phyloP scores from a whole-genome alignment of 2,797 vertebrate genomes.

The Ctenochaetus hawaiiensis region DNA sequence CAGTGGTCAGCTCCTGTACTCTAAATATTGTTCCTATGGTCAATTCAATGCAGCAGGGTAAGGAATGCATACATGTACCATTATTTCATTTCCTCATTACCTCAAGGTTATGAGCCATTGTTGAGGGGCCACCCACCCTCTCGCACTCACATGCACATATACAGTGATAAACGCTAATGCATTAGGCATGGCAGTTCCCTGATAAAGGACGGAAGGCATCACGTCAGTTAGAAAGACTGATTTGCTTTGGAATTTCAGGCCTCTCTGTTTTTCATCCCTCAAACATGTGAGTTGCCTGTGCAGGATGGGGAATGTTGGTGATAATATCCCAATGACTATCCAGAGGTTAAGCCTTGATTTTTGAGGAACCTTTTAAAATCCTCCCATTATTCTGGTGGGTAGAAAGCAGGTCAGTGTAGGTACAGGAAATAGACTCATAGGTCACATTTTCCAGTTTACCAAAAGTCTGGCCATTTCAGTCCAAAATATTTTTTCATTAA shows the following conservation, averaged over 20 bases:
- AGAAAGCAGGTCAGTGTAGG: slow-evolving; percentile 47
- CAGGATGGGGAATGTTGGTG: slow-evolving; percentile 52
- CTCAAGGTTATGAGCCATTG: slow-evolving; percentile 50
- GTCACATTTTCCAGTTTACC: slow-evolving; percentile 66
- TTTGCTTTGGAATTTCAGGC: slow-evolving; percentile 69
- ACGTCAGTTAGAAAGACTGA: slow-evolving; percentile 64
- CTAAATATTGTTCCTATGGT: slow-evolving; percentile 65
- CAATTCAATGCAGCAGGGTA: slow-evolving; percentile 48
- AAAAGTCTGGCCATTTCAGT: slow-evolving; percentile 30
- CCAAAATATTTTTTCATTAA: slow-evolving; percentile 11
- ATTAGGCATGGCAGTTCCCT: slow-evolving; percentile 59
- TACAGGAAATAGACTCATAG: slow-evolving; percentile 49
- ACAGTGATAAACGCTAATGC: slow-evolving; percentile 60
- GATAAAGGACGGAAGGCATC: slow-evolving; percentile 70
- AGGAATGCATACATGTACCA: slow-evolving; percentile 49
- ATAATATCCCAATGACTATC: slow-evolving; percentile 60
- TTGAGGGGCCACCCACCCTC: slow-evolving; percentile 42
- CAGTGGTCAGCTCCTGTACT: slow-evolving; percentile 25
- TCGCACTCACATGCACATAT: slow-evolving; percentile 13
- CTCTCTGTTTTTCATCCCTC: slow-evolving; percentile 65
- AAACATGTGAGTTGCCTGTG: slow-evolving; percentile 32
- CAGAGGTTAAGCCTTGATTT: slow-evolving; percentile 53
- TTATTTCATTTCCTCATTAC: slow-evolving; percentile 75
- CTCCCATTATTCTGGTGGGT: slow-evolving; percentile 25
- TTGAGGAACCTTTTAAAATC: slow-evolving; percentile 61